Evolutionary conservation across 2,888 invertebrate species (phyloP).

Genomic region (Pegoplata infirma): DNA sequence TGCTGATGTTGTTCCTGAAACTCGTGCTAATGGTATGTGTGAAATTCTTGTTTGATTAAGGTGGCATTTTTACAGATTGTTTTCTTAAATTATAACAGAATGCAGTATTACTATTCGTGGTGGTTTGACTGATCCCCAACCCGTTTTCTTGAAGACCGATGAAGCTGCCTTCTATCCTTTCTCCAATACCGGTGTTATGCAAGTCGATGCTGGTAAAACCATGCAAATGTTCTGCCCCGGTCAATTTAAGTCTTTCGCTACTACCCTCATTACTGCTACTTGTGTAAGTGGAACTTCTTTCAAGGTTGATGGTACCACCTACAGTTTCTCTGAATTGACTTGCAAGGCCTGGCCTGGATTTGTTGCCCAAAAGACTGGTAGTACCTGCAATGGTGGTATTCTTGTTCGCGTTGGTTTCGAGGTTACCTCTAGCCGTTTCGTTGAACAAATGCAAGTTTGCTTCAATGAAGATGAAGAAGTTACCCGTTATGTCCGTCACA

Average conservation of each 20-base stretch:
- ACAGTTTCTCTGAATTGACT: constrained; percentile 72
- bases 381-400: constrained; percentile 72
- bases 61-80: no score
- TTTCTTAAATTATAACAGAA: no score
- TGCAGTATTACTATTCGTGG: constrained; percentile 70
- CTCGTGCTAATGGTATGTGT: constrained; percentile 68
- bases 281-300: constrained; percentile 73
- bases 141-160: constrained; percentile 79
- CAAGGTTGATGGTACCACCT: constrained; percentile 67
- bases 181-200: constrained; percentile 68
- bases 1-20: constrained; percentile 48
- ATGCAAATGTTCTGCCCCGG: constrained; percentile 74
- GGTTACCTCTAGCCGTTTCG: constrained; percentile 71
- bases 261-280: constrained; percentile 70
- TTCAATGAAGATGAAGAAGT: constrained; percentile 76
- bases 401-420: constrained; percentile 77
- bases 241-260: constrained; percentile 67
- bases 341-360: constrained; percentile 75
- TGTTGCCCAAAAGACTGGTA: constrained; percentile 70
- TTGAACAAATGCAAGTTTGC: constrained; percentile 77
- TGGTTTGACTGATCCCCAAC: constrained; percentile 79
- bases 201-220: constrained; percentile 66
- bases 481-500: constrained; percentile 77
- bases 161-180: constrained; percentile 71
- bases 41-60: no score